Evolutionary conservation across 2,888 invertebrate genomes (phyloP).

Genomic region (Pyrrhosoma nymphula): DNA sequence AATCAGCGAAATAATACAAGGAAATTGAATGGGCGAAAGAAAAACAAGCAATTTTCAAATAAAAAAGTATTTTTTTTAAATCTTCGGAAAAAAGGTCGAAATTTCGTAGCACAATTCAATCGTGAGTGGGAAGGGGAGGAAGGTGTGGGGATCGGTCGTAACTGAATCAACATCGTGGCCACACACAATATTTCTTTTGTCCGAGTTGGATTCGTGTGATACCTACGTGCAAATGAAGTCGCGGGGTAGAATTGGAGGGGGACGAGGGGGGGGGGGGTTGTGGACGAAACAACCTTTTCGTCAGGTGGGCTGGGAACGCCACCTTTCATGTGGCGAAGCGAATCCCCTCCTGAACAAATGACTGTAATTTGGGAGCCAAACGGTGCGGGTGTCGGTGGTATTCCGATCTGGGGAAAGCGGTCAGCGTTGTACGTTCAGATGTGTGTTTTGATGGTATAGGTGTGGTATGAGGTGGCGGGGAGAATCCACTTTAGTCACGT

Average conservation of each 20-base stretch:
- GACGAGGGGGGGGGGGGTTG: neutral
- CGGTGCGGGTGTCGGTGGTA: constrained; percentile 32
- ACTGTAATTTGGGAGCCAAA: constrained; percentile 48
- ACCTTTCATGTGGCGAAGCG: neutral
- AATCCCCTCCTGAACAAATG: constrained; percentile 37
- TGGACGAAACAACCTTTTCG: neutral
- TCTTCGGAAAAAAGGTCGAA: neutral
- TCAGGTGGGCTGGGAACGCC: neutral
- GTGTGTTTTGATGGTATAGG: neutral
- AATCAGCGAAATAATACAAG: neutral
- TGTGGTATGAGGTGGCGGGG: neutral
- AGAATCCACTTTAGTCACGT: neutral
- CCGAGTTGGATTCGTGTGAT: neutral
- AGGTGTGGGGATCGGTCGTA: neutral
- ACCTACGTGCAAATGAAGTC: constrained; percentile 33
- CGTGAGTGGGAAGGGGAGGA: neutral
- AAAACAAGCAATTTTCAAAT: neutral
- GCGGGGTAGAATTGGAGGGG: neutral
- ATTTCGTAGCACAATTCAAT: neutral
- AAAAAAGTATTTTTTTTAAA: neutral
- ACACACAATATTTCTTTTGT: neutral
- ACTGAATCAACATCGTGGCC: neutral
- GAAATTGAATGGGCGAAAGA: neutral
- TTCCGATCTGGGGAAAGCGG: constrained; percentile 41
- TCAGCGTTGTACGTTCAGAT: neutral